phyloP scores from a whole-genome alignment of 2,113 vertebrate genomes.

The Condylura cristata region DNA sequence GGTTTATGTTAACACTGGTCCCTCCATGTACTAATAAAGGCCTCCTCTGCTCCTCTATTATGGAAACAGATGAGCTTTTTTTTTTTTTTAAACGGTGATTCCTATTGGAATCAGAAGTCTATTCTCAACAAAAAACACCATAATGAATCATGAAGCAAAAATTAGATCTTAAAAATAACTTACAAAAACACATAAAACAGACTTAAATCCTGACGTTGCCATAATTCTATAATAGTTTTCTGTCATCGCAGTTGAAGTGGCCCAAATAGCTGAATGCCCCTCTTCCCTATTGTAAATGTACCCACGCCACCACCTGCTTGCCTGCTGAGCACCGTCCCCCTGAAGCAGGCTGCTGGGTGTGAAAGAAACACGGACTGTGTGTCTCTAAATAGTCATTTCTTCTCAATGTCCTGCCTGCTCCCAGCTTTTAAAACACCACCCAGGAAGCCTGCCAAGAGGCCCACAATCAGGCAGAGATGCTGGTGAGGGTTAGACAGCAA shows the following conservation, averaged over 20 bases:
- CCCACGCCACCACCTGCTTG: not conserved
- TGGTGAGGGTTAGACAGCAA: not conserved
- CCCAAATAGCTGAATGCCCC: not conserved
- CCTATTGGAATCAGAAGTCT: not conserved
- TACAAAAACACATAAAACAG: slow-evolving; percentile 21
- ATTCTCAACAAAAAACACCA: not conserved
- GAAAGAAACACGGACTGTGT: not conserved
- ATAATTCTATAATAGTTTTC: slow-evolving; percentile 19
- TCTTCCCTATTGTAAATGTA: not conserved
- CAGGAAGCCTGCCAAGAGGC: not conserved
- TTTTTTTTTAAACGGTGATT: not conserved
- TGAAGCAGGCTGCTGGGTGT: not conserved
- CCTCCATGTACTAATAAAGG: not conserved
- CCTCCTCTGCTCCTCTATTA: too few species aligned
- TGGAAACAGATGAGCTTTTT: not conserved
- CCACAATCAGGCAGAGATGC: not conserved
- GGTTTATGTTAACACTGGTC: not conserved
- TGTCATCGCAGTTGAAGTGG: not conserved
- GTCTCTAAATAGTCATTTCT: not conserved
- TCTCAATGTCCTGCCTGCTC: not conserved
- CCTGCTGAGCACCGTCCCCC: not conserved
- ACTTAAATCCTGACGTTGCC: not conserved
- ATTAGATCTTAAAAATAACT: slow-evolving; percentile 48
- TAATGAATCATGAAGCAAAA: slow-evolving; percentile 3
- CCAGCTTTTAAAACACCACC: not conserved